Base-by-base conservation (phyloP, 2,797 vertebrate genomes). In the Pagetopsis macropterus region DNA sequence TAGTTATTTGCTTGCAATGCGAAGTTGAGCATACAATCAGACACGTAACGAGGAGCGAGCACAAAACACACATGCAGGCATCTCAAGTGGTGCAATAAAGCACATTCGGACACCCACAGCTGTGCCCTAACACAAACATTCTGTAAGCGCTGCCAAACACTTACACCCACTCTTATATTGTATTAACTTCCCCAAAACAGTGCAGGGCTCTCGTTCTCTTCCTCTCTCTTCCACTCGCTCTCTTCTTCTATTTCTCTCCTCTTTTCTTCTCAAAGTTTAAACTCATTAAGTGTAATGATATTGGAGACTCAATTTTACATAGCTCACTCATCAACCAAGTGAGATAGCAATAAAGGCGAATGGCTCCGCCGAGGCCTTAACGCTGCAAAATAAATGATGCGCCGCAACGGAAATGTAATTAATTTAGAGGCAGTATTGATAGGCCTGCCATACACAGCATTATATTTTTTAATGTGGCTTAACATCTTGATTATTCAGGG, bases 341-440 rank as follows among this genome's bases (percentile, higher is more conserved):
- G 94, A 97, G 96, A 96, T 94, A 93, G 97, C 96, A 99, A 98
- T 99, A 98, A 98, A 97, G 94, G 94, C 93, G 95, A 98, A 98
- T 97, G 95, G 94, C 96, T 97, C 98, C 97, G 94, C 95, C 87
- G 97, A 98, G 97, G 98, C 96, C 91, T 94, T 96, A 96, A 95
- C 95, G 92, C 96, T 94, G 94, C 94, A 92, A 96, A 98, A 98
- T 98, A 98, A 98, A 98, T 98, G 91, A 98, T 97, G 96, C 96
- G 94, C 96, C 95, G 95, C 96, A 96, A 97, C 95, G 96, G 96
- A 97, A 97, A 97, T 97, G 95, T 98, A 97, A 99, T 99, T 99
- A 98, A 99, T 99, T 98, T 98, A 97, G 96, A 95, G 96, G 95
- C 96, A 96, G 95, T 98, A 98, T 99, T 99, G 98, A 98, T 98